A percentile compares a stretch with the other conserved stretches of the same genome.
Evolutionary conservation across 2,113 vertebrate species (phyloP).

Genomic region (Colaptes auratus): DNA sequence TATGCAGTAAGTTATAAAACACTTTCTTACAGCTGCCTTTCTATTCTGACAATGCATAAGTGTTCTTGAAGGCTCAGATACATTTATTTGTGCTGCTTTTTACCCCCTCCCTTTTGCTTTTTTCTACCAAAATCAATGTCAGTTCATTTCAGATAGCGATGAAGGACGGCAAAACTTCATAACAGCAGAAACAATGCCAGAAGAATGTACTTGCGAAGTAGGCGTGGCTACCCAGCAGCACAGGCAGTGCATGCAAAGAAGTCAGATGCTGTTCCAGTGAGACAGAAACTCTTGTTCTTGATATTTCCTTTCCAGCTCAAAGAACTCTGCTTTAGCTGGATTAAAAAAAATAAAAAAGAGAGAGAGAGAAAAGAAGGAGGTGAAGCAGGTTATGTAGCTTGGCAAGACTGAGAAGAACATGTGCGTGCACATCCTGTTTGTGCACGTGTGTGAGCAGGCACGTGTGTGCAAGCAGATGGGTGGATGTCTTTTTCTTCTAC

Average conservation of each 20-base stretch:
- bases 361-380: background rate
- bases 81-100: background rate
- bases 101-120: background rate
- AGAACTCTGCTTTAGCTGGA: background rate
- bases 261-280: background rate
- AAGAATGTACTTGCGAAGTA: background rate
- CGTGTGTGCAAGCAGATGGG: accelerated
- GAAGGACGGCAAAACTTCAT: background rate
- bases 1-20: background rate
- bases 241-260: background rate
- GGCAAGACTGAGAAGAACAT: background rate
- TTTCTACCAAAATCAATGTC: background rate
- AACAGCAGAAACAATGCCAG: background rate
- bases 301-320: background rate
- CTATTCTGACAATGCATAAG: background rate
- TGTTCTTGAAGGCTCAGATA: background rate
- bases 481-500: background rate
- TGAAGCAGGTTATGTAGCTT: background rate
- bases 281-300: background rate
- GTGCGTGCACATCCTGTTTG: background rate
- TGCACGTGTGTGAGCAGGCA: background rate
- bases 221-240: background rate
- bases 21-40: background rate
- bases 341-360: background rate
- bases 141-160: background rate